Conservation (phyloP, 1,140 invertebrate species). For the Riptortus pedestris region DNA sequence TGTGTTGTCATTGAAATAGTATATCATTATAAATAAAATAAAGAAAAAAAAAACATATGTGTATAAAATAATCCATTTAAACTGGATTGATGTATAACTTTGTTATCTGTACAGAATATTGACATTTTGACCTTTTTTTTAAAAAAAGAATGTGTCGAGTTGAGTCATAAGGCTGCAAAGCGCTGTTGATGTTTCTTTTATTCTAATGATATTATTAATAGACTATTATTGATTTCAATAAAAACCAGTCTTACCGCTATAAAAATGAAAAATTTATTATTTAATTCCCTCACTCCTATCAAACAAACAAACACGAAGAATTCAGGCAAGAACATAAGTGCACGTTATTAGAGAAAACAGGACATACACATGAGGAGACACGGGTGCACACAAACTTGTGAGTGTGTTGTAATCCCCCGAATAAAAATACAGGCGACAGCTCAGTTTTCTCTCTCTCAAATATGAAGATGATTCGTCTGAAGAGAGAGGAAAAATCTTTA, state of each 20-base stretch:
- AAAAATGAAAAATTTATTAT: conserved; percentile 7
- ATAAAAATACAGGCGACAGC: too few species aligned
- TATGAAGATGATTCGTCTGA: too few species aligned
- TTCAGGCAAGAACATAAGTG: too few species aligned
- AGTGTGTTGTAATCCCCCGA: too few species aligned
- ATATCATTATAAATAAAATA: neutral
- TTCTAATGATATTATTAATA: conserved; percentile 33
- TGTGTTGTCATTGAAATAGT: neutral
- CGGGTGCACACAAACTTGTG: too few species aligned
- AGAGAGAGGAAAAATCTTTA: too few species aligned
- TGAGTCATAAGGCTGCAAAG: conserved; percentile 27
- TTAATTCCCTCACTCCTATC: neutral
- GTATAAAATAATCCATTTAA: neutral
- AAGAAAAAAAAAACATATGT: neutral
- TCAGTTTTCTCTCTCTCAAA: too few species aligned
- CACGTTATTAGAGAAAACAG: too few species aligned
- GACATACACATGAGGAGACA: too few species aligned
- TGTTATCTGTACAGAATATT: conserved; percentile 28
- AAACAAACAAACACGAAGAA: too few species aligned
- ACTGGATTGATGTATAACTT: conserved; percentile 23
- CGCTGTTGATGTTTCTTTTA: conserved; percentile 33
- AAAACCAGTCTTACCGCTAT: conserved; percentile 32
- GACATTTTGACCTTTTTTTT: conserved; percentile 26
- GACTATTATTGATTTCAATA: conserved; percentile 33
- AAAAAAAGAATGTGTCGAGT: conserved; percentile 23